These are phyloP conservation scores for Aleiodes testaceus DNA, from an alignment of 2,888 invertebrate species.

Conservation along the genomic window DNA sequence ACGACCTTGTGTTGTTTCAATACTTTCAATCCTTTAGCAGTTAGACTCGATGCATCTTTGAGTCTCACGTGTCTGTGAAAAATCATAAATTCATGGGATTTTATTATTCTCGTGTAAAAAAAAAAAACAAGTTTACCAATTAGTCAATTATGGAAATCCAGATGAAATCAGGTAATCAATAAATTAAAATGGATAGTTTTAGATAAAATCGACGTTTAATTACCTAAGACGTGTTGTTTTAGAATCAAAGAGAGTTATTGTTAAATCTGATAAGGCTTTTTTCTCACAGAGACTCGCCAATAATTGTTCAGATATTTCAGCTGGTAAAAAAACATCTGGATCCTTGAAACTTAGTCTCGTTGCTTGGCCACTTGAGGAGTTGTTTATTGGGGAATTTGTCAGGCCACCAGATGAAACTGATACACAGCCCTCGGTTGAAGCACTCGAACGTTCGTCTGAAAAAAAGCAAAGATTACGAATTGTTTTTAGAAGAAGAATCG, in stretches of 20 bases:
- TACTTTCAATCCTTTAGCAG: constrained; percentile 77
- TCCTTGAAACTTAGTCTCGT: constrained; percentile 73
- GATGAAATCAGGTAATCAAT: constrained; percentile 9
- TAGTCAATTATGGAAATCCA: neutral
- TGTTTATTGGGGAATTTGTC: constrained; percentile 49
- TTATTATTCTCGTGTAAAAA: neutral
- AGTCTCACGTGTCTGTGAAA: constrained; percentile 75
- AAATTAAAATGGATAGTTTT: neutral
- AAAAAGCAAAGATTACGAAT: neutral
- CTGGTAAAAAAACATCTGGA: constrained; percentile 76
- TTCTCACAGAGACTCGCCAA: constrained; percentile 76
- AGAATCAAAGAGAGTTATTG: constrained; percentile 77
- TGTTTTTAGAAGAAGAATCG: too few relatives aligned
- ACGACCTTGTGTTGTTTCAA: constrained; percentile 78
- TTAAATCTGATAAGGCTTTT: constrained; percentile 77
- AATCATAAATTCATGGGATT: constrained; percentile 7
- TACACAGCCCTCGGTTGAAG: neutral
- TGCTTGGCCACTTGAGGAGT: constrained; percentile 54
- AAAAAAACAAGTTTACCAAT: constrained; percentile 14
- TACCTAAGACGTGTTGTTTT: constrained; percentile 77
- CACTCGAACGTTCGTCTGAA: constrained; percentile 6
- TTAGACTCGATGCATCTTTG: constrained; percentile 76
- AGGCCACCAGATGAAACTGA: neutral
- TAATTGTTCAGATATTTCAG: constrained; percentile 77
- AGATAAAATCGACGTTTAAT: constrained; percentile 18